Base-by-base conservation (phyloP, 2,888 invertebrate genomes). In the Schizotus pectinicornis region DNA sequence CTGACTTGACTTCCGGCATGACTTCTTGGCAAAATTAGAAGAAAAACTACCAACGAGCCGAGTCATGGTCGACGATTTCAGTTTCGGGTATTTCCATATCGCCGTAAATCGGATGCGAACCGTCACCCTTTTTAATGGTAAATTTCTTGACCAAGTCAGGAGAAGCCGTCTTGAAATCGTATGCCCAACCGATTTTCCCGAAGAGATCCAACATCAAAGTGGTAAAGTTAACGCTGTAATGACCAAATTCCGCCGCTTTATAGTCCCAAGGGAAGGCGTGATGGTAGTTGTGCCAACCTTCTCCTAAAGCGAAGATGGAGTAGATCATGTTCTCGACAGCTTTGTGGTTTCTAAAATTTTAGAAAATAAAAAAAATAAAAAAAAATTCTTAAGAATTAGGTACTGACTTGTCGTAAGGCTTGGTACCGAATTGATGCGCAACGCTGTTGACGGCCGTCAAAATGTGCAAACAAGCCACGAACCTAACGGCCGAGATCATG, bases 201-300 rank as follows among this genome's bases (percentile, higher is more conserved):
- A 90, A 91, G 7, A 84, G 72, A 71, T 94, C 88, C 48, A 94
- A 82, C 47, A 88, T 77, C 36, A 84, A 74, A 0, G 92, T 89
- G 1, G 92, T 91, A 0, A 85, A 47, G 74, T 93, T 93, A 9
- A 86, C 74, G 62, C 84, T 75, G 60, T 69, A 62, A 6, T 59
- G 63, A 9, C 92, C 92, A 8, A 92, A 81, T 77, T 96, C 95
- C n/a, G 94, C 88, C 13, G 95, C 90, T 72, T 92, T 90, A 83
- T 95, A 95, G 79, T 95, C 95, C 89, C 92, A 93, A 0, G 95
- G 95, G 79, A 95, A 95, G 0, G 90, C 90, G 79, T 95, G 95
- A 77, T 95, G 95, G 79, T 93, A 96, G 80, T 95, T 95, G 81
- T 95, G 95, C 90, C 92, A 95, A 1, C 95, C 94, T 77, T 93